phyloP scores from a whole-genome alignment of 2,113 vertebrate genomes.

The Lagenorhynchus albirostris region DNA sequence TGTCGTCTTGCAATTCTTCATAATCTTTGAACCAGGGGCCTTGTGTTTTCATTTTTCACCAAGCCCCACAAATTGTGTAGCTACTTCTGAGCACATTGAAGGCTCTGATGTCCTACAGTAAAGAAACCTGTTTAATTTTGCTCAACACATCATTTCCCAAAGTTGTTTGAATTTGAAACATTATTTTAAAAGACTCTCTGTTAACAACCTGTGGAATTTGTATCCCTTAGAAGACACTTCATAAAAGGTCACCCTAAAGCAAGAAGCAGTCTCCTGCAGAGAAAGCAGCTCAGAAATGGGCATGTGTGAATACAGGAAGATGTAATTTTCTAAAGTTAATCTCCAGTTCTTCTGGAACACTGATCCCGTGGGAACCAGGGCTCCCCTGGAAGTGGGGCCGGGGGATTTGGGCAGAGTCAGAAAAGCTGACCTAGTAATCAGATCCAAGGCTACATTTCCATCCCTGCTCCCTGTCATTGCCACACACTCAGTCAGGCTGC shows the following conservation, averaged over 20 bases:
- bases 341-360: not conserved
- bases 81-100: not conserved
- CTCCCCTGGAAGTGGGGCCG: accelerated
- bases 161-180: not conserved
- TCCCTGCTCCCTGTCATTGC: not conserved
- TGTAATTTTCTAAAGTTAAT: not conserved
- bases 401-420: not conserved
- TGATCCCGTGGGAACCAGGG: not conserved
- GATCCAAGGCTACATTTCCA: not conserved
- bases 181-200: not conserved
- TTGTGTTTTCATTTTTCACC: not conserved
- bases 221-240: not conserved
- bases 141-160: not conserved
- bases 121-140: not conserved
- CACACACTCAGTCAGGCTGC: not conserved
- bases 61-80: not conserved
- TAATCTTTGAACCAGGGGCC: not conserved
- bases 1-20: not conserved
- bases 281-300: not conserved
- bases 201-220: not conserved
- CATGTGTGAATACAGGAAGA: not conserved
- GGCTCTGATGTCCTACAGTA: not conserved
- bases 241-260: not conserved
- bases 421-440: not conserved
- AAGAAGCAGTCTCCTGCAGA: not conserved